Evolutionary conservation across 1,140 invertebrate genomes (phyloP), one percentile per base, ranked within the genome.

Genomic region (Platyscapa corneri): DNA sequence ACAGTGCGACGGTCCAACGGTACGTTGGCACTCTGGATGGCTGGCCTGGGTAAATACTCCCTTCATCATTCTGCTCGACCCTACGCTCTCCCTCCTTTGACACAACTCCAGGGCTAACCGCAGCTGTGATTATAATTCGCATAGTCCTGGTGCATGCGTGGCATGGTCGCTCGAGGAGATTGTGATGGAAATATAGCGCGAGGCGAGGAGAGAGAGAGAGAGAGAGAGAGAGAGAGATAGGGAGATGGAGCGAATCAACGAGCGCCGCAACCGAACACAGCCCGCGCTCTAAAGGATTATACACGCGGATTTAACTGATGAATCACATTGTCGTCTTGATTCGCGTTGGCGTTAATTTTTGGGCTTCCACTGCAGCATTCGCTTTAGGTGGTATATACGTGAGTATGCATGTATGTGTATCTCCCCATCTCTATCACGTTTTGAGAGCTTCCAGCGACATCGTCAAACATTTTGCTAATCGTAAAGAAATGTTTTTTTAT

Each of bases 241-340:
- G 27, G 42, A 37, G 46, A 53, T 70, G 30, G 34, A 39, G 81
- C 49, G 78, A 82, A 85, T 49, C 74, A 88, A 83, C 88, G 88
- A 78, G 85, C 70, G 16, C 10, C 60, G 77, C 77, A 49, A 53
- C 65, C 76, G 87, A 86, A 87, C 87, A 88, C 86, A 88, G 42
- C 42, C 65, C 16, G 46, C 75, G 60, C 90, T 93, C 91, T 92
- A 93, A 93, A 93, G 93, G 92, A 93, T 93, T 93, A 93, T 93
- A 91, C 90, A 93, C 93, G 93, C 92, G 92, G 93, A 93, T 93
- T 93, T 93, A 93, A 93, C 92, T 93, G 92, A 93, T 93, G 92
- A 93, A 93, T 93, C 93, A 93, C 92, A 93, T 93, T 93, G 93
- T 93, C 93, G 91, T 93, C 92, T 93, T 93, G 92, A 93, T 93